Conservation (phyloP, 2,113 vertebrate species). For the Tyrannus savana region DNA sequence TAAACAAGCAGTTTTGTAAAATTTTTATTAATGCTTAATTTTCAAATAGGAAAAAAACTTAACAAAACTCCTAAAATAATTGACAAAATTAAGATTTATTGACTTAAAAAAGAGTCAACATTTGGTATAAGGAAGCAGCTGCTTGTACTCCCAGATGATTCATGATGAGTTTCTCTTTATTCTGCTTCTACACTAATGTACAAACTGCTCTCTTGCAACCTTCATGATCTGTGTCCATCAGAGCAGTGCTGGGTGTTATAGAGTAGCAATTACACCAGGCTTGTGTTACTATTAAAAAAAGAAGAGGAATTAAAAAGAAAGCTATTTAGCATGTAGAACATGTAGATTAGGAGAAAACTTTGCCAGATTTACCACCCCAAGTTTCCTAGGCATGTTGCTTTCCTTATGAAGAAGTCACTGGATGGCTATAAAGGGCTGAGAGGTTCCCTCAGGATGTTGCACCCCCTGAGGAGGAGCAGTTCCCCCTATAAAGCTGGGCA, state of each 20-base stretch:
- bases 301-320: rapidly evolving
- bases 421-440: background rate
- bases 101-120: background rate
- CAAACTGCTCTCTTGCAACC: background rate
- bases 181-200: background rate
- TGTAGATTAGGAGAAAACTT: background rate
- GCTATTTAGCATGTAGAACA: background rate
- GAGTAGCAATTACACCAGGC: background rate
- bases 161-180: background rate
- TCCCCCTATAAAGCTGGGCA: background rate
- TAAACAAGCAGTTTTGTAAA: background rate
- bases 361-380: background rate
- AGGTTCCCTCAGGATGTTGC: background rate
- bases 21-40: background rate
- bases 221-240: background rate
- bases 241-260: background rate
- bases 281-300: background rate
- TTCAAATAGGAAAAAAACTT: background rate
- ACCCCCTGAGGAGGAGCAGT: background rate
- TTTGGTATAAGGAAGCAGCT: background rate
- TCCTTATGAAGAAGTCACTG: background rate
- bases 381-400: background rate
- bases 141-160: background rate
- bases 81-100: background rate
- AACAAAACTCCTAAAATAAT: background rate